Evolutionary conservation across 2,888 invertebrate species (phyloP).

Genomic region (Melanotus villosus): DNA sequence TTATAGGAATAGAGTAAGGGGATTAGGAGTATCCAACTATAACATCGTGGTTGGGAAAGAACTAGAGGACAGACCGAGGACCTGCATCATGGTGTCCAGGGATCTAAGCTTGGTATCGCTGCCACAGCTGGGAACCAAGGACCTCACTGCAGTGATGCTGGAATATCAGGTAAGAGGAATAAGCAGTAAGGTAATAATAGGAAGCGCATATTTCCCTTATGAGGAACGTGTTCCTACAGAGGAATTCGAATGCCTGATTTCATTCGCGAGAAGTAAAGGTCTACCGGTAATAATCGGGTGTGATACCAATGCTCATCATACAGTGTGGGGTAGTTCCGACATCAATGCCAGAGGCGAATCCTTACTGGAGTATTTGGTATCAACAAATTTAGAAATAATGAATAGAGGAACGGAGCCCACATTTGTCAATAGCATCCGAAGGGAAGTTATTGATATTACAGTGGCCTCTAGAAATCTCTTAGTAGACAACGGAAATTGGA

Average conservation of each 20-base stretch:
- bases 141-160: not conserved
- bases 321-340: conserved; percentile 20
- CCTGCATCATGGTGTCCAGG: too few species aligned
- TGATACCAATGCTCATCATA: conserved; percentile 30
- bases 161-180: not conserved
- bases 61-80: too few species aligned
- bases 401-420: not conserved
- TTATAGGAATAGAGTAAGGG: too few species aligned
- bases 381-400: not conserved
- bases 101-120: too few species aligned
- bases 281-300: not conserved
- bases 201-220: not conserved
- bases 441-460: not conserved
- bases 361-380: not conserved
- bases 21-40: too few species aligned
- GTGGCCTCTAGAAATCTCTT: not conserved
- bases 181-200: not conserved
- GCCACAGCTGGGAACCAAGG: too few species aligned
- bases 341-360: conserved; percentile 23
- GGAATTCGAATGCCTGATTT: not conserved
- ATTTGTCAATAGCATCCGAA: not conserved
- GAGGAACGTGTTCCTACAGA: not conserved
- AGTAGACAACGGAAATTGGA: not conserved
- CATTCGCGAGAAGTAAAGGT: not conserved
- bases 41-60: too few species aligned